These are phyloP conservation scores for Elgonia sp. DNA, from an alignment of 2,888 invertebrate species.

Conservation along the genomic window DNA sequence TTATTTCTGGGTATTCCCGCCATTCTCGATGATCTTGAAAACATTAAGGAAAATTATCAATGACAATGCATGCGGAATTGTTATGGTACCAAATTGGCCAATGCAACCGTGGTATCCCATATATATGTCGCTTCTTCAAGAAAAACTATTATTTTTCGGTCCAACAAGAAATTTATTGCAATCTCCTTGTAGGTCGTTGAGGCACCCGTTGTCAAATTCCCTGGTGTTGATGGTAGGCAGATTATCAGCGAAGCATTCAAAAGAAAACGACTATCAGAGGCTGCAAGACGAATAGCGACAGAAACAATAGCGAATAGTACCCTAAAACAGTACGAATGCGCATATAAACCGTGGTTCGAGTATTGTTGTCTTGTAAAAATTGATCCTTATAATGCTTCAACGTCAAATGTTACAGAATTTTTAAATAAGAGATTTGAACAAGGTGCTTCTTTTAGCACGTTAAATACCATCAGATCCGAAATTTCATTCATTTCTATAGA, in stretches of 20 bases:
- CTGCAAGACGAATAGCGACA: constrained; percentile 66
- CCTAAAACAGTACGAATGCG: constrained; percentile 73
- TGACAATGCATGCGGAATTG: too few species aligned
- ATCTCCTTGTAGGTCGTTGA: too few species aligned
- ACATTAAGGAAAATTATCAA: too few species aligned
- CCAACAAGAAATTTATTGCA: too few species aligned
- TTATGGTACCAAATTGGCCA: too few species aligned
- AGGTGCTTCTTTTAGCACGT: neutral
- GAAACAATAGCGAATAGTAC: constrained; percentile 72
- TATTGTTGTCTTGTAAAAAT: constrained; percentile 34
- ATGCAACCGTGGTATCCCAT: too few species aligned
- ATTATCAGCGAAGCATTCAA: neutral
- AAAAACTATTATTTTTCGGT: too few species aligned
- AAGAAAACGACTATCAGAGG: neutral
- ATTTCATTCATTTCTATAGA: neutral
- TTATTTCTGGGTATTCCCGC: too few species aligned
- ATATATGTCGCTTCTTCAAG: too few species aligned
- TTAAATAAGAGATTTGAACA: neutral
- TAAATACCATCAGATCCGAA: constrained; percentile 44
- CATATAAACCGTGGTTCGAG: constrained; percentile 73
- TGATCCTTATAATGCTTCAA: neutral
- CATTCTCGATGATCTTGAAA: too few species aligned
- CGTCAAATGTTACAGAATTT: neutral
- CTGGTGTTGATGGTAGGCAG: too few species aligned
- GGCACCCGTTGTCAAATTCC: too few species aligned